These are phyloP conservation scores for Frieseomelitta varia DNA, from an alignment of 1,140 invertebrate species.

Conservation along the genomic window DNA sequence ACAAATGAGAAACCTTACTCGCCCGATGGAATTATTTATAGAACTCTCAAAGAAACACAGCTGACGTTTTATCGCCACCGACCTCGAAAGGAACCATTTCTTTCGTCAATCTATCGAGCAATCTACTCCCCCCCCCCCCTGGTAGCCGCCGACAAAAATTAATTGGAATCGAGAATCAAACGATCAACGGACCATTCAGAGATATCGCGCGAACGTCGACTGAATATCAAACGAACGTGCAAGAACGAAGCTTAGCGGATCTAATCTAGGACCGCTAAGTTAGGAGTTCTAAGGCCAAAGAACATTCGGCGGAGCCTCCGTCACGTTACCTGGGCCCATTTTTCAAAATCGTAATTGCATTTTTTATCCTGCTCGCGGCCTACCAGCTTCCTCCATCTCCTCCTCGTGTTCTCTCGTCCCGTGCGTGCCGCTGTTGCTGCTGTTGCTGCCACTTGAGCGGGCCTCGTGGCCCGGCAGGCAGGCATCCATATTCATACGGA, in stretches of 20 bases:
- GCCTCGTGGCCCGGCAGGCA: conserved; percentile 73
- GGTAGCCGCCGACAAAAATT: background rate
- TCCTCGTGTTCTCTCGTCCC: conserved; percentile 23
- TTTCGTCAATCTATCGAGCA: background rate
- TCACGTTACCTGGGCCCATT: conserved; percentile 71
- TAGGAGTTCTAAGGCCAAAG: conserved; percentile 47
- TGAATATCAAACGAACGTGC: background rate
- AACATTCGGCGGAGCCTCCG: conserved; percentile 37
- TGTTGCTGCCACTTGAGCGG: conserved; percentile 50
- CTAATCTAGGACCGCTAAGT: conserved; percentile 33
- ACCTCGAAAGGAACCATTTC: background rate
- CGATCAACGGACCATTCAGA: background rate
- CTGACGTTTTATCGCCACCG: background rate
- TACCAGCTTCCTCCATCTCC: background rate
- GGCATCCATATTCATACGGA: conserved; percentile 82
- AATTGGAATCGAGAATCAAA: conserved; percentile 6
- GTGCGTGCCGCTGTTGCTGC: conserved; percentile 45
- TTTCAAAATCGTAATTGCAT: conserved; percentile 82
- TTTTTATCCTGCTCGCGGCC: conserved; percentile 73
- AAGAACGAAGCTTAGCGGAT: conserved; percentile 26
- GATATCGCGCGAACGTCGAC: background rate
- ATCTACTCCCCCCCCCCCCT: background rate
- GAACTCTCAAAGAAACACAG: too few species aligned
- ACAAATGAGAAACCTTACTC: background rate
- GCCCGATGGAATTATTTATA: too few species aligned